A percentile compares a stretch with the other conserved stretches of the same genome.
phyloP scores from a whole-genome alignment of 2,888 invertebrate species.

The Vannuccia rotundouncinata region DNA sequence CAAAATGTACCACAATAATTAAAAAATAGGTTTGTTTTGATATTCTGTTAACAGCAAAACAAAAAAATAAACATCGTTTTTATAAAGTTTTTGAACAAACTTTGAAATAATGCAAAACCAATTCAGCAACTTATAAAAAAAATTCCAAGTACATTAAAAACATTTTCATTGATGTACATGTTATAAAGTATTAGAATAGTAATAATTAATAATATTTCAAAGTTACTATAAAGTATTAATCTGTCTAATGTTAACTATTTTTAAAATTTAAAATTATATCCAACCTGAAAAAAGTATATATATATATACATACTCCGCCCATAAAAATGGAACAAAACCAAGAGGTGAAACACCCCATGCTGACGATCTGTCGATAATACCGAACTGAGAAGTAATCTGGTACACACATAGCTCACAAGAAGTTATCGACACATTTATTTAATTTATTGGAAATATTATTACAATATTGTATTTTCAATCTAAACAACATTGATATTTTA shows the following conservation, averaged over 20 bases:
- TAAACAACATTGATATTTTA: neutral
- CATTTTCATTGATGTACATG: neutral
- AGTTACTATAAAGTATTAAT: neutral
- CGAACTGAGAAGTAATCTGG: too few species aligned
- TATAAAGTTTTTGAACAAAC: neutral
- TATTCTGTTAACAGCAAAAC: neutral
- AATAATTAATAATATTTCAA: neutral
- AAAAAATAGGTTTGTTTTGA: neutral
- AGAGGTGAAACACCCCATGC: neutral
- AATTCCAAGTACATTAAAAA: neutral
- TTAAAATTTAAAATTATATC: neutral
- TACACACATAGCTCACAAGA: neutral
- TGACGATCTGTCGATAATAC: too few species aligned
- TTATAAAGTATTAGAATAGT: neutral
- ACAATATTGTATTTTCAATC: neutral
- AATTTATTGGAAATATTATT: neutral
- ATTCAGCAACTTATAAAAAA: neutral
- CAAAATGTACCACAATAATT: neutral
- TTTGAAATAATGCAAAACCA: neutral
- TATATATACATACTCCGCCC: neutral
- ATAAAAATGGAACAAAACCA: neutral
- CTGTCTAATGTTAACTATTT: neutral
- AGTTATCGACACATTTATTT: neutral
- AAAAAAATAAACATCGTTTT: neutral
- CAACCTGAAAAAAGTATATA: neutral